phyloP scores from a whole-genome alignment of 2,888 invertebrate genomes.

The Xylocampa areola region DNA sequence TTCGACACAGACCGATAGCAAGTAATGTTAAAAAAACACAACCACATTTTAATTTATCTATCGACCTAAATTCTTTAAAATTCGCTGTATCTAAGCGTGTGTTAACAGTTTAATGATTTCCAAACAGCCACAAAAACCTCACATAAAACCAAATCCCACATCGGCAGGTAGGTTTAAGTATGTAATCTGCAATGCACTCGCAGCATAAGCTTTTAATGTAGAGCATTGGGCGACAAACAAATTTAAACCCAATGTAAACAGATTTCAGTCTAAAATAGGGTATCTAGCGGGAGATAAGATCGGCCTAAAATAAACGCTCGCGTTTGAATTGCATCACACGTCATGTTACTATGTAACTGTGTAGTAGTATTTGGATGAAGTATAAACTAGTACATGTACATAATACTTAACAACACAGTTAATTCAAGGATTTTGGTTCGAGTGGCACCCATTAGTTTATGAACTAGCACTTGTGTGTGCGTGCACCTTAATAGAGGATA shows the following conservation, averaged over 20 bases:
- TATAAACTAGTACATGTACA: conserved; percentile 53
- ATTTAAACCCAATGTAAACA: conserved; percentile 28
- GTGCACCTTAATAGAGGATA: conserved; percentile 18
- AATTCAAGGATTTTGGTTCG: conserved; percentile 62
- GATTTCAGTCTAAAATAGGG: conserved; percentile 25
- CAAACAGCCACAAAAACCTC: conserved; percentile 49
- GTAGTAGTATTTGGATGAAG: too few relatives aligned
- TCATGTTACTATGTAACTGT: conserved; percentile 55
- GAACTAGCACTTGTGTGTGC: conserved; percentile 34
- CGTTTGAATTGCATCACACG: conserved; percentile 63
- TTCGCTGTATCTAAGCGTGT: conserved; percentile 32
- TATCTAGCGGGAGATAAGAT: conserved; percentile 40
- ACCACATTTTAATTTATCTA: conserved; percentile 15
- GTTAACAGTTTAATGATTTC: conserved; percentile 43
- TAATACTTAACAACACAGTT: conserved; percentile 47
- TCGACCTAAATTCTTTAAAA: conserved; percentile 24
- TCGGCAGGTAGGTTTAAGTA: conserved; percentile 10
- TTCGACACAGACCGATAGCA: conserved; percentile 7
- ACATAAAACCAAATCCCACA: conserved; percentile 32
- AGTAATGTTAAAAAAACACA: conserved; percentile 1
- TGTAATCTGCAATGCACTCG: conserved; percentile 50
- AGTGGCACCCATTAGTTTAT: conserved; percentile 49
- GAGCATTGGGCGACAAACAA: conserved; percentile 21
- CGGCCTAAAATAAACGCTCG: conserved; percentile 54
- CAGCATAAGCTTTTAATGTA: conserved; percentile 31